These are phyloP conservation scores for Ataeniobius toweri DNA, from an alignment of 2,797 vertebrate species.

Conservation along the genomic window DNA sequence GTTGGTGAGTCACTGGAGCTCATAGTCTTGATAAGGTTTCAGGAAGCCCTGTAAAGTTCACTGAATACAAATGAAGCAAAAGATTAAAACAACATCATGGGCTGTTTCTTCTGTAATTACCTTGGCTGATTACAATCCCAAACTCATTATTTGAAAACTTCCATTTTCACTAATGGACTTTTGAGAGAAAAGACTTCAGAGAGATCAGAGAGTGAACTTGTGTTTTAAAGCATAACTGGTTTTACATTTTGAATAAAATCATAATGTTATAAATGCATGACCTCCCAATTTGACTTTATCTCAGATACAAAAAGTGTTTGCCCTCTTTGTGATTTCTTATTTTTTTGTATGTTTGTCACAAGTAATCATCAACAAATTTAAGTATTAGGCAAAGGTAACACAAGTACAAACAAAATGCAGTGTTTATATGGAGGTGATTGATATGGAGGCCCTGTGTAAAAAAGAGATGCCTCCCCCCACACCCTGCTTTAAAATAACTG, in stretches of 20 bases:
- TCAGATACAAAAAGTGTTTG: neutral
- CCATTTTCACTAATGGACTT: constrained; percentile 8
- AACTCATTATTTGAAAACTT: constrained; percentile 2
- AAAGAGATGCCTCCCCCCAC: too few relatives aligned
- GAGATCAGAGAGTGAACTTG: neutral
- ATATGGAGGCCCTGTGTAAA: too few relatives aligned
- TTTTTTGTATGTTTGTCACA: neutral
- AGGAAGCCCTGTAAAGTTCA: neutral
- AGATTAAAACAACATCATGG: neutral
- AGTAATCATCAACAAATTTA: too few relatives aligned
- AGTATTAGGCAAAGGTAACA: too few relatives aligned
- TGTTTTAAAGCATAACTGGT: constrained; percentile 7
- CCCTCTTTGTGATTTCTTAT: neutral
- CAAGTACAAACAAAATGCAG: too few relatives aligned
- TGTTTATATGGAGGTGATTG: too few relatives aligned
- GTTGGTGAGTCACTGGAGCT: constrained; percentile 50
- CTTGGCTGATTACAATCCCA: constrained; percentile 10
- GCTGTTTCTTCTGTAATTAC: neutral
- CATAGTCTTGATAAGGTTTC: neutral
- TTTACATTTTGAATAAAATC: neutral
- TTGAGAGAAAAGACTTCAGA: constrained; percentile 3
- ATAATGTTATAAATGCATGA: neutral
- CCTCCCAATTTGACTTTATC: neutral
- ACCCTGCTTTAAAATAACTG: too few relatives aligned
- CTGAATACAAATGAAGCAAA: constrained; percentile 11